A percentile compares a stretch with the other conserved stretches of the same genome.
Conservation (phyloP, 2,888 invertebrate species). For the Drosophila limbata region DNA sequence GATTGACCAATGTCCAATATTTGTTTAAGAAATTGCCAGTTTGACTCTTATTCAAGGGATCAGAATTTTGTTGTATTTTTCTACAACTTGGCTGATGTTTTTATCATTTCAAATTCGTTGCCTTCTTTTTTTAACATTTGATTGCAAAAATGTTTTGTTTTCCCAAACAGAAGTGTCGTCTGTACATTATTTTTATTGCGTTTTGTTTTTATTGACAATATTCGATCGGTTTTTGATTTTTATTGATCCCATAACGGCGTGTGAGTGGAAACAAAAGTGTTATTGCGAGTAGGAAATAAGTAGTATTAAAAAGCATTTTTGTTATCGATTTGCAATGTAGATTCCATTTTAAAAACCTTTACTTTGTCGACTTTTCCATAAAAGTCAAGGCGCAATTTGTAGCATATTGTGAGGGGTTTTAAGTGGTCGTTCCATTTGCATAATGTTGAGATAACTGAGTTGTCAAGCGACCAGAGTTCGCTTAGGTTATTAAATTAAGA, state of each 20-base stretch:
- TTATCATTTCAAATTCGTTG: slow-evolving; percentile 1
- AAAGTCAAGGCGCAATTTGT: slow-evolving; percentile 54
- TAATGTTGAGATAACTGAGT: slow-evolving; percentile 44
- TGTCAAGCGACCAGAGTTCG: slow-evolving; percentile 8
- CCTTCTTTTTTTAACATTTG: slow-evolving; percentile 17
- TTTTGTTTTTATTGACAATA: slow-evolving; percentile 51
- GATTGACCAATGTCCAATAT: no score
- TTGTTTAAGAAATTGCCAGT: background rate
- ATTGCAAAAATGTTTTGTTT: slow-evolving; percentile 34
- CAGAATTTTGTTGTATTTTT: background rate
- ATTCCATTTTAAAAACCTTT: slow-evolving; percentile 61
- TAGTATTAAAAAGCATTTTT: slow-evolving; percentile 52
- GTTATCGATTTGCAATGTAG: slow-evolving; percentile 51
- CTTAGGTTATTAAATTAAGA: slow-evolving; percentile 1
- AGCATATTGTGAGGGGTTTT: slow-evolving; percentile 22
- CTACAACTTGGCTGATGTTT: background rate
- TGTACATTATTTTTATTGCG: slow-evolving; percentile 33
- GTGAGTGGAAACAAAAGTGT: slow-evolving; percentile 26
- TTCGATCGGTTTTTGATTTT: slow-evolving; percentile 53
- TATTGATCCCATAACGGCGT: slow-evolving; percentile 56
- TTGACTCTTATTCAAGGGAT: background rate
- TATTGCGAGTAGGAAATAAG: slow-evolving; percentile 56
- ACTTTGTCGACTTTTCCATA: slow-evolving; percentile 47
- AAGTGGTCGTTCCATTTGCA: slow-evolving; percentile 43
- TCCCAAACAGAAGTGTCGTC: slow-evolving; percentile 8